Evolutionary conservation across 2,888 invertebrate genomes (phyloP), one percentile per base, ranked within the genome.

Genomic region (Chymomyza fuscimana): DNA sequence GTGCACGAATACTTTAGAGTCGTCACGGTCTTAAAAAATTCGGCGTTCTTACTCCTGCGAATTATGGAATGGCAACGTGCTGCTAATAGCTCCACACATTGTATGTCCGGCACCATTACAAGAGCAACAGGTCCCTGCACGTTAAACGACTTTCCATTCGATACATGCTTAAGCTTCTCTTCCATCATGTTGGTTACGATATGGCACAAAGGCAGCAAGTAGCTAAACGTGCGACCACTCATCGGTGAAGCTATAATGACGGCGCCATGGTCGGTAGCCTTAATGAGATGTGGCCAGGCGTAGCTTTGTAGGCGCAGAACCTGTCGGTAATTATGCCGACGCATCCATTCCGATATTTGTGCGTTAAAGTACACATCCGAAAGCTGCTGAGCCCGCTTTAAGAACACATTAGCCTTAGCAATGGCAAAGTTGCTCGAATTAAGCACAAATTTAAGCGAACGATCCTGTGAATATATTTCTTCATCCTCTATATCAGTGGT

Each of bases 221-320:
- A 83, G 64, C 81, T 72, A 1, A 81, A 9, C 0, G 81, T 81
- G 7, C 87, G 86, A 5, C 83, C 83, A 56, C 88, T 87, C 15
- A 67, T 67, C 2, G 86, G 84, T 0, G 81, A 77, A 59, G 74
- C 70, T 4, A 87, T 74, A 6, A 86, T 69, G 19, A 83, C 58
- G 1, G 73, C 81, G 0, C 88, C 81, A 32, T 79, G 62, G 0
- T 46, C 70, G 0, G 54, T 5, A 0, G 72, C 74, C 3, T 19
- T 10, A 5, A 15, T 9, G 5, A 83, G 40, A 22, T 86, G 70
- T 0, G 81, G 73, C 83, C 83, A 87, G 0, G 83, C 70, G 60
- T 81, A 79, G 69, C 86, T 86, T 63, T 83, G 86, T n/a, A 83
- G n/a, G 2, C 83, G 81, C 40, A 72, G 58, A 63, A 87, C 7